Evolutionary conservation across 1,140 invertebrate genomes (phyloP).

Genomic region (Drosophila nannoptera): DNA sequence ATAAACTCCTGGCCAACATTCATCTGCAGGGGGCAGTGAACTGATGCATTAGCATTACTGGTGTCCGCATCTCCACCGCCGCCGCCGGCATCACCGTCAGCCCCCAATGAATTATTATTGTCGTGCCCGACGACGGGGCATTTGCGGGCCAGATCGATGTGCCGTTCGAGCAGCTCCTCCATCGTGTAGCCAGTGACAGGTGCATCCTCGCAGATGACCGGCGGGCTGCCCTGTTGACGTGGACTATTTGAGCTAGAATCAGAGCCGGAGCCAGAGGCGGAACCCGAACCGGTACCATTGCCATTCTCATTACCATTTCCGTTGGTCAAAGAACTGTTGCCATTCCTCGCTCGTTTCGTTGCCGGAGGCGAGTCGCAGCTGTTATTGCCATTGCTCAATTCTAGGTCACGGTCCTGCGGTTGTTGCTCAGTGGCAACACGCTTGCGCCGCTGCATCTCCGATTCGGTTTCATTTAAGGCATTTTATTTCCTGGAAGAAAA

Average conservation of each 20-base stretch:
- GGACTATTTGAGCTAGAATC: conserved; percentile 53
- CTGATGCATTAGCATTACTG: conserved; percentile 24
- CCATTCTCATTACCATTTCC: no score
- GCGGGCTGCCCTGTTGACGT: conserved; percentile 56
- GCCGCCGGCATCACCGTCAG: conserved; percentile 25
- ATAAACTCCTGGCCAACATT: conserved; percentile 81
- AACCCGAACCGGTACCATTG: no score
- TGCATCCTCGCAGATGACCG: conserved; percentile 71
- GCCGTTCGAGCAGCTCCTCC: conserved; percentile 71
- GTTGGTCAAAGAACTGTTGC: no score
- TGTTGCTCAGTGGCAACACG: conserved; percentile 21
- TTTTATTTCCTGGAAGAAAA: no score
- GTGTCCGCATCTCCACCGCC: conserved; percentile 61
- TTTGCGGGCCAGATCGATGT: conserved; percentile 72
- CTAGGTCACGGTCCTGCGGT: conserved; percentile 20
- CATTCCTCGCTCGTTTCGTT: no score
- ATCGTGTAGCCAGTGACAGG: conserved; percentile 54
- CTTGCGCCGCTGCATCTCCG: conserved; percentile 37
- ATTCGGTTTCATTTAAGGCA: conserved; percentile 49
- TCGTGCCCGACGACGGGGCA: conserved; percentile 68
- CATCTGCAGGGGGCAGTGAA: conserved; percentile 79
- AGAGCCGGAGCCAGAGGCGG: no score
- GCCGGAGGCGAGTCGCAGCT: no score
- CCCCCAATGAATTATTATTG: conserved; percentile 22
- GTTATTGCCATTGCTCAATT: no score